Conservation (phyloP, 2,797 vertebrate genomes). For the Urocyon cinereoargenteus region DNA sequence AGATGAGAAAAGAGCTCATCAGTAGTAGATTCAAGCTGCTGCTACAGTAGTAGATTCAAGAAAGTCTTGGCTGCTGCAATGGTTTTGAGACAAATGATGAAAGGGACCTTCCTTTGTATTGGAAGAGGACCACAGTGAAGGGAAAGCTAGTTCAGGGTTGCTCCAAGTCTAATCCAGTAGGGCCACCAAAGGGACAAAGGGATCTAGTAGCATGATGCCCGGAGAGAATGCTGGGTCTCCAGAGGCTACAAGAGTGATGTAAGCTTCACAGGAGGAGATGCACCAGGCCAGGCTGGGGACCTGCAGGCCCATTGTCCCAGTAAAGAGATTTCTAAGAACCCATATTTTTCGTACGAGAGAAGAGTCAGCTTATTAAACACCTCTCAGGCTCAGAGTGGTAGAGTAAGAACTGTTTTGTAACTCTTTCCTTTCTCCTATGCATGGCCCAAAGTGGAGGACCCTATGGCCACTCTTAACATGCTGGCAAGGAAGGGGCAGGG, state of each 20-base stretch:
- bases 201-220: not conserved
- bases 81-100: not conserved
- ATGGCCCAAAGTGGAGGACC: not conserved
- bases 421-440: not conserved
- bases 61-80: not conserved
- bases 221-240: not conserved
- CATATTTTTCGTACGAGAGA: not conserved
- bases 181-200: not conserved
- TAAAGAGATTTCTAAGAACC: not conserved
- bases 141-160: not conserved
- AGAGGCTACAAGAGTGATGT: not conserved
- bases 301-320: not conserved
- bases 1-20: not conserved
- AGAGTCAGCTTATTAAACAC: not conserved
- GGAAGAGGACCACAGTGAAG: not conserved
- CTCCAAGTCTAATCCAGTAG: not conserved
- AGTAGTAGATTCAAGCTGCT: too few relatives aligned
- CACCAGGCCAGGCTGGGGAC: not conserved
- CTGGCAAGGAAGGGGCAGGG: not conserved
- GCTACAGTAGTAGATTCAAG: not conserved
- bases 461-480: too few relatives aligned
- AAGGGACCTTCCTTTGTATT: not conserved
- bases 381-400: not conserved
- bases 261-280: not conserved
- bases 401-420: not conserved